phyloP scores from a whole-genome alignment of 37 sponge, comb jelly and placozoan species.

The Dysidea cf. avara region DNA sequence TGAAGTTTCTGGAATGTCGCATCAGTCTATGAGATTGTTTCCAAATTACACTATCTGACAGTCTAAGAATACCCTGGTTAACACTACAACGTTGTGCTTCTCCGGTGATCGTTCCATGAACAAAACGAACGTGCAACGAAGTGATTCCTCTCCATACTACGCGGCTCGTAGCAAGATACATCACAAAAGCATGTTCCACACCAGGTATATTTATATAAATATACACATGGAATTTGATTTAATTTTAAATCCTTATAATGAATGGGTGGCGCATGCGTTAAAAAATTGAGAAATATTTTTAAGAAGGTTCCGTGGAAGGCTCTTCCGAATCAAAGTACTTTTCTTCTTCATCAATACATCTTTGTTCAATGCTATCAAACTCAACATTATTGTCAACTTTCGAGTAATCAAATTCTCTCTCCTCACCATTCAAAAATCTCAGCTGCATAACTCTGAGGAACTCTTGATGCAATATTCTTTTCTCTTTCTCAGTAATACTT shows the following conservation, averaged over 20 bases:
- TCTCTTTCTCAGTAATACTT: constrained; percentile 19
- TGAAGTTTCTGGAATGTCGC: neutral
- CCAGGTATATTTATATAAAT: neutral
- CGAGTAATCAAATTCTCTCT: constrained; percentile 78
- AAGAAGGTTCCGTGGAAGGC: constrained; percentile 18
- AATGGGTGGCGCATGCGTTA: neutral
- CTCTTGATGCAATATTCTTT: constrained; percentile 56
- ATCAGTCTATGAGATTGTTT: neutral
- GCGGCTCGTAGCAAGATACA: neutral
- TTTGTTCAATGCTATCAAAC: constrained; percentile 52
- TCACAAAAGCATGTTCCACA: too few species aligned
- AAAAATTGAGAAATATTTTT: constrained; percentile 10
- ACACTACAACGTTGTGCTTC: too few species aligned
- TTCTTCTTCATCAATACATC: constrained; percentile 66
- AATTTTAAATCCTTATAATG: neutral
- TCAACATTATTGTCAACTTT: constrained; percentile 51
- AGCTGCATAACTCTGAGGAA: constrained; percentile 70
- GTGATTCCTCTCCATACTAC: too few species aligned
- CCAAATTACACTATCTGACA: too few species aligned
- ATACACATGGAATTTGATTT: neutral
- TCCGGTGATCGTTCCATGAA: too few species aligned
- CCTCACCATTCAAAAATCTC: constrained; percentile 72
- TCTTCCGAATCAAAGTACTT: constrained; percentile 85
- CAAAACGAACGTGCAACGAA: too few species aligned
- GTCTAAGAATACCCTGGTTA: too few species aligned